phyloP scores from a whole-genome alignment of 2,888 invertebrate species.

The Archips crataeganus region DNA sequence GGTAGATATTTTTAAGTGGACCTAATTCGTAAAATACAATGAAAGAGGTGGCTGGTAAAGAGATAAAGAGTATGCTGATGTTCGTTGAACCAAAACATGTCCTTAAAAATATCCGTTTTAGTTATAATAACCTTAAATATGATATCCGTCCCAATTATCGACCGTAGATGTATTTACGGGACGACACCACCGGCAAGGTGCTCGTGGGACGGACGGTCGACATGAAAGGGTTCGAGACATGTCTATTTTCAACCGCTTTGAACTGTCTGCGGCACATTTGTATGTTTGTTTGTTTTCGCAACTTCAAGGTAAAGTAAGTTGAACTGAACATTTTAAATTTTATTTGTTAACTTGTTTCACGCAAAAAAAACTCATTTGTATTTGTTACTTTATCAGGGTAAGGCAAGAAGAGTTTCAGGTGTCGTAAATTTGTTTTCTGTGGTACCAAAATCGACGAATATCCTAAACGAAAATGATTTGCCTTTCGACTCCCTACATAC shows the following conservation, averaged over 20 bases:
- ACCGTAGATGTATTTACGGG: conserved; percentile 48
- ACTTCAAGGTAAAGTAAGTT: conserved; percentile 66
- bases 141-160: conserved; percentile 31
- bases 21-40: no score
- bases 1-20: no score
- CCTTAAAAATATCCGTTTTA: background rate
- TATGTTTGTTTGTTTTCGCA: conserved; percentile 80
- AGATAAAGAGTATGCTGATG: background rate
- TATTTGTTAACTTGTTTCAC: background rate
- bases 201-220: conserved; percentile 65
- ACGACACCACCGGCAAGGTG: conserved; percentile 51
- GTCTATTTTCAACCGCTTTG: conserved; percentile 83
- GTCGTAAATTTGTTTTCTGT: no score
- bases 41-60: no score
- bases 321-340: conserved; percentile 29
- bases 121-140: background rate
- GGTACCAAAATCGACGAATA: no score
- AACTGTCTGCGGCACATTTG: conserved; percentile 61
- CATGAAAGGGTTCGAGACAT: conserved; percentile 80
- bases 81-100: background rate
- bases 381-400: background rate
- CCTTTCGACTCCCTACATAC: no score
- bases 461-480: no score
- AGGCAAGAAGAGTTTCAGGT: no score
- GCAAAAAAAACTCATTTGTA: background rate